Evolutionary conservation across 2,797 vertebrate genomes (phyloP).

Genomic region (Semotilus atromaculatus): DNA sequence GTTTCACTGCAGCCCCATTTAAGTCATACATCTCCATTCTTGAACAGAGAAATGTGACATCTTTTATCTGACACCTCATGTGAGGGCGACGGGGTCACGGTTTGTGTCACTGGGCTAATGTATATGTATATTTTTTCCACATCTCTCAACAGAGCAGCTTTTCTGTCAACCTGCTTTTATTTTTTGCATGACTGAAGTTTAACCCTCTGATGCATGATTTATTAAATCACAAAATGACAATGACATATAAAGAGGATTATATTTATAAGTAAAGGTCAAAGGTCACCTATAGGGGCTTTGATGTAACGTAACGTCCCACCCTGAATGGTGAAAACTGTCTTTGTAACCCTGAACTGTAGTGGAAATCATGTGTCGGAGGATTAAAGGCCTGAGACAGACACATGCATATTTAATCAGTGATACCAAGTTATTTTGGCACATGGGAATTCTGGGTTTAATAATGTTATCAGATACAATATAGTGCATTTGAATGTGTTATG

Average conservation of each 20-base stretch:
- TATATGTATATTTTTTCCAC: constrained; percentile 1
- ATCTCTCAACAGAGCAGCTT: neutral
- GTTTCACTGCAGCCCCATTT: neutral
- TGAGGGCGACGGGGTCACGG: neutral
- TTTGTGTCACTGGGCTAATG: neutral
- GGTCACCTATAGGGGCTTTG: neutral
- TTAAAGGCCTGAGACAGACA: neutral
- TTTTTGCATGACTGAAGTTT: neutral
- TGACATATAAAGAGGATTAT: neutral
- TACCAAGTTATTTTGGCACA: neutral
- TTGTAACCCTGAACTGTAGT: neutral
- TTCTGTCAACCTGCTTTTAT: neutral
- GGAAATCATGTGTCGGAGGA: neutral
- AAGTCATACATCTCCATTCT: neutral
- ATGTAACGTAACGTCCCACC: neutral
- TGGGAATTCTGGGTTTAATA: neutral
- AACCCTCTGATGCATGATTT: neutral
- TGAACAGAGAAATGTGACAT: neutral
- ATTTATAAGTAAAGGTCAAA: neutral
- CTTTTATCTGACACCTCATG: constrained; percentile 17
- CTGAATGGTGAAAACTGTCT: neutral
- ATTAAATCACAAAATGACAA: neutral
- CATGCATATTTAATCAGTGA: neutral
- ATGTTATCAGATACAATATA: constrained; percentile 1
- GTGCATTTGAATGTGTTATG: neutral